Evolutionary conservation across 2,797 vertebrate genomes (phyloP).

Genomic region (Halcyon badia): DNA sequence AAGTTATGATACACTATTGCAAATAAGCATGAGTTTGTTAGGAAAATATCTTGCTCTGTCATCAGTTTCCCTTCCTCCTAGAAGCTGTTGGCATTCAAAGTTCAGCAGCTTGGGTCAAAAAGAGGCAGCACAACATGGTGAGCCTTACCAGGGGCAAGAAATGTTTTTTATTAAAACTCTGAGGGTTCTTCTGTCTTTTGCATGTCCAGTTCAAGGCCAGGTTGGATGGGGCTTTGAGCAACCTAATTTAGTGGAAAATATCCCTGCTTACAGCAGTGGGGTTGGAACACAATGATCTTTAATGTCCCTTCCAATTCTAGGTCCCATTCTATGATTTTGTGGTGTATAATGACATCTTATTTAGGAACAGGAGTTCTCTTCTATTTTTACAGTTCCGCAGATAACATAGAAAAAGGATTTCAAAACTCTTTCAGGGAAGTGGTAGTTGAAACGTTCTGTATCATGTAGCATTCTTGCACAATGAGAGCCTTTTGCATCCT

Average conservation of each 20-base stretch:
- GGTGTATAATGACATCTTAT: neutral
- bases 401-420: conserved; percentile 57
- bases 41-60: neutral
- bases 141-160: neutral
- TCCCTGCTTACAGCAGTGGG: neutral
- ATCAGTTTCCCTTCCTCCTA: neutral
- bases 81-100: neutral
- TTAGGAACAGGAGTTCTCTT: conserved; percentile 36
- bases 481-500: neutral
- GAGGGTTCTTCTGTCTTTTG: neutral
- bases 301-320: neutral
- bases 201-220: neutral
- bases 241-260: neutral
- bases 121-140: neutral
- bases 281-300: neutral
- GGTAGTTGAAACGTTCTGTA: neutral
- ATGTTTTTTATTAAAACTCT: neutral
- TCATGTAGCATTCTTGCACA: neutral
- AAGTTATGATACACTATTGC: neutral
- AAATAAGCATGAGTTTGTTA: neutral
- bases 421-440: conserved; percentile 72
- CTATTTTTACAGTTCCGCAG: conserved; percentile 18
- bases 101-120: neutral
- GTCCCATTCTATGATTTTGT: neutral
- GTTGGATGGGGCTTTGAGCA: neutral